Evolutionary conservation across 2,888 invertebrate genomes (phyloP).

Genomic region (Hypomecis punctinalis): DNA sequence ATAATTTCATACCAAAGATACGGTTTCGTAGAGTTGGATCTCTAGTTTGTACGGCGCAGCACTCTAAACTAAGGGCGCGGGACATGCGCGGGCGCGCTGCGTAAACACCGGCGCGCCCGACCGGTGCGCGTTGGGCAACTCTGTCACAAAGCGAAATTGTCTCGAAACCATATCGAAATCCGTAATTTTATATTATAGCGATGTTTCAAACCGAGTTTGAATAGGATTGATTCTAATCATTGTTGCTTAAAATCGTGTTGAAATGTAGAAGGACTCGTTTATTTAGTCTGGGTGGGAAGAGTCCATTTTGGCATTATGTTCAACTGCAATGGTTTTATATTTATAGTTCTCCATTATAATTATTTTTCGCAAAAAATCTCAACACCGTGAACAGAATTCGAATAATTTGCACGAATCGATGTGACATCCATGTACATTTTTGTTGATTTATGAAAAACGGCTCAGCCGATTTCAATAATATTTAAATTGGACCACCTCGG

Average conservation of each 20-base stretch:
- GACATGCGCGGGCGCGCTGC: constrained; percentile 27
- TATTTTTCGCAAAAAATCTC: background rate
- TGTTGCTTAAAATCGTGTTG: constrained; percentile 12
- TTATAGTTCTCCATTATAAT: no score
- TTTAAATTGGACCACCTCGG: no score
- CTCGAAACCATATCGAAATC: constrained; percentile 37
- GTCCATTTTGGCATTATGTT: no score
- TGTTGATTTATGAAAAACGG: no score
- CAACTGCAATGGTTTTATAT: no score
- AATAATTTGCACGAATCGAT: background rate
- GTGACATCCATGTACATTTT: no score
- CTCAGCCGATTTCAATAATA: no score
- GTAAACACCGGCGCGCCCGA: constrained; percentile 19
- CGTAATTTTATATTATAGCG: constrained; percentile 30
- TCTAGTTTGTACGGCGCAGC: constrained; percentile 1
- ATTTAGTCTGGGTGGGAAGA: no score
- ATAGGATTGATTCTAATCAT: constrained; percentile 18
- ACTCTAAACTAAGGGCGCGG: constrained; percentile 51
- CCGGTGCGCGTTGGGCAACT: constrained; percentile 25
- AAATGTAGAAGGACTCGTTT: background rate
- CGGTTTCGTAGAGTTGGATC: background rate
- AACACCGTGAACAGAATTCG: no score
- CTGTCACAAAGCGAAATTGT: constrained; percentile 24
- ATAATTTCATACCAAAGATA: no score
- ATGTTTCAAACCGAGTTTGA: constrained; percentile 22